Evolutionary conservation across 2,888 invertebrate species (phyloP).

Genomic region (Ephialtes manifestator): DNA sequence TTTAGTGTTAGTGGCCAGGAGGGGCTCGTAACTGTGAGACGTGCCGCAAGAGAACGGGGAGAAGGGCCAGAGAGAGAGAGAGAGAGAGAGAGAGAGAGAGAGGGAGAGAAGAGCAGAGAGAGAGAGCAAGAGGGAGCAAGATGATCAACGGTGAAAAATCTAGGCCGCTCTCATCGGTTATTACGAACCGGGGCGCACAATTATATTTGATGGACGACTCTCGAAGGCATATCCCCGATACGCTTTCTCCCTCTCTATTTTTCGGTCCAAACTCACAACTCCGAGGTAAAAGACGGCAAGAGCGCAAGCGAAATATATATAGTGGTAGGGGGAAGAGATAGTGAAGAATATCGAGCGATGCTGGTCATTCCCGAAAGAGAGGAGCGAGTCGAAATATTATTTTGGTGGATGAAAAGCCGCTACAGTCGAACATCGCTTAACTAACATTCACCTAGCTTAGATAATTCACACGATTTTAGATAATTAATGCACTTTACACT

Average conservation of each 20-base stretch:
- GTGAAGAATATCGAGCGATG: constrained; percentile 51
- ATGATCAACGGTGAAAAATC: constrained; percentile 60
- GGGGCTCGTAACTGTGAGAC: constrained; percentile 48
- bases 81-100: too few relatives aligned
- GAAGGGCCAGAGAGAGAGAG: constrained; percentile 12
- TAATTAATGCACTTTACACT: too few relatives aligned
- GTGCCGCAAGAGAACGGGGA: constrained; percentile 34
- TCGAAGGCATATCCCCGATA: constrained; percentile 44
- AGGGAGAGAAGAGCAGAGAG: constrained; percentile 23
- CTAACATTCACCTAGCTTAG: too few relatives aligned
- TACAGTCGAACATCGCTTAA: neutral
- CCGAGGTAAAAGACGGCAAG: constrained; percentile 5
- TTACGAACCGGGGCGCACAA: constrained; percentile 70
- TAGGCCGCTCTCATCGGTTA: constrained; percentile 61
- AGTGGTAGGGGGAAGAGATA: neutral
- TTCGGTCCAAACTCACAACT: constrained; percentile 13
- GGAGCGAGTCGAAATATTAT: constrained; percentile 21
- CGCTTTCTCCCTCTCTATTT: constrained; percentile 4
- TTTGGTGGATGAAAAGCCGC: neutral
- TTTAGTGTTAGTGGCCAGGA: constrained; percentile 54
- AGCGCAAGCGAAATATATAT: constrained; percentile 23
- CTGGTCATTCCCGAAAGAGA: constrained; percentile 17
- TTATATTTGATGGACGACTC: constrained; percentile 78
- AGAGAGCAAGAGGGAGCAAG: constrained; percentile 41
- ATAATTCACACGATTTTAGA: too few relatives aligned